phyloP scores from a whole-genome alignment of 2,113 vertebrate genomes.

The Leucosticte australis region DNA sequence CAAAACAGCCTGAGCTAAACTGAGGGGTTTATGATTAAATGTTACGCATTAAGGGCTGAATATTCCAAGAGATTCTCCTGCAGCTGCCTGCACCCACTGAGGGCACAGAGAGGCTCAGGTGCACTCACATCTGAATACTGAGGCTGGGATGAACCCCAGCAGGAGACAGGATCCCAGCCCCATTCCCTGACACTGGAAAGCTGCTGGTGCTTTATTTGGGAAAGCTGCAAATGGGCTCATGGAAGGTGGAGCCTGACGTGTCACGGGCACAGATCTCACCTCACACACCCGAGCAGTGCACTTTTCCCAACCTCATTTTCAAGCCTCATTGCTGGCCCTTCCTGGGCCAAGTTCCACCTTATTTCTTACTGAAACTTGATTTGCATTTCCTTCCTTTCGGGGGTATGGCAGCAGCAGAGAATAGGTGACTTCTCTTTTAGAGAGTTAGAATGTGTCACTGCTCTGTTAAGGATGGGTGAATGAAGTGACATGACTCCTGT shows the following conservation, averaged over 20 bases:
- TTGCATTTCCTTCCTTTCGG: neutral
- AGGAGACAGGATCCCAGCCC: neutral
- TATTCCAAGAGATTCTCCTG: neutral
- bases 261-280: neutral
- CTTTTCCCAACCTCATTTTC: neutral
- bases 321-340: neutral
- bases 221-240: neutral
- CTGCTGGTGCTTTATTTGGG: neutral
- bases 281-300: fast-evolving
- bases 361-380: neutral
- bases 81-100: neutral
- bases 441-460: neutral
- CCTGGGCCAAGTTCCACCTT: neutral
- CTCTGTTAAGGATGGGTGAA: neutral
- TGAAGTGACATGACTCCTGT: neutral
- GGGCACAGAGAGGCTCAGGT: fast-evolving
- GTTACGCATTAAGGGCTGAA: neutral
- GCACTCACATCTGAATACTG: neutral
- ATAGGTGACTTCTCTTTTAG: neutral
- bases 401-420: neutral
- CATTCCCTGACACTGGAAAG: neutral
- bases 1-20: neutral
- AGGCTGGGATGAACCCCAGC: neutral
- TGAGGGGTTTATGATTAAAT: neutral
- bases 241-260: neutral